These are phyloP conservation scores for Pachyuromys duprasi DNA, from an alignment of 2,797 vertebrate species.

Conservation along the genomic window DNA sequence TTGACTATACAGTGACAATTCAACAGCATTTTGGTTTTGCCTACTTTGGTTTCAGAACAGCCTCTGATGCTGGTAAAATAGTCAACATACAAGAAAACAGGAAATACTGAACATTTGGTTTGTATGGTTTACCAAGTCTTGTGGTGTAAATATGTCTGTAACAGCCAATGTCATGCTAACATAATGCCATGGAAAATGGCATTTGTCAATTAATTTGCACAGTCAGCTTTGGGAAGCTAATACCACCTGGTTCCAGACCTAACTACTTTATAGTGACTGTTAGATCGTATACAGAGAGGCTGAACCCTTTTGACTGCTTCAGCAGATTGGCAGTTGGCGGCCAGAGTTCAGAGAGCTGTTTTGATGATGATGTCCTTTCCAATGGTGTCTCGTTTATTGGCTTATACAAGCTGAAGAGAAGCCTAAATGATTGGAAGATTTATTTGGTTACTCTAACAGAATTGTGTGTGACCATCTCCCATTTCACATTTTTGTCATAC, in stretches of 20 bases:
- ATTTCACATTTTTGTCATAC: neutral
- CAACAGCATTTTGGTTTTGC: neutral
- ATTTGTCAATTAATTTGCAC: neutral
- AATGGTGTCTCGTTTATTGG: neutral
- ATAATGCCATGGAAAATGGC: neutral
- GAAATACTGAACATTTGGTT: neutral
- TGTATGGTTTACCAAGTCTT: slow-evolving; percentile 24
- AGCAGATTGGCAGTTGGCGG: neutral
- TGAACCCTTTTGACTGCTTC: neutral
- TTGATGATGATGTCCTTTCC: neutral
- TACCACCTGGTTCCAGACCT: neutral
- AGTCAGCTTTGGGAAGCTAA: neutral
- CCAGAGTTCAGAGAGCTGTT: neutral
- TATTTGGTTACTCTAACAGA: neutral
- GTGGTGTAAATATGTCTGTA: neutral
- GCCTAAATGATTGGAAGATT: neutral
- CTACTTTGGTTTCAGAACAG: neutral
- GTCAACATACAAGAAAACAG: neutral
- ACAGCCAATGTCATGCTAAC: neutral
- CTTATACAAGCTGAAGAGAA: neutral
- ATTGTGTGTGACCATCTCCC: neutral
- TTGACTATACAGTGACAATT: neutral
- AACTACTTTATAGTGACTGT: neutral
- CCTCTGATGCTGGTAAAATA: slow-evolving; percentile 36
- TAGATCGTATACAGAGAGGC: neutral